A percentile compares a stretch with the other conserved stretches of the same genome.
Evolutionary conservation across 2,888 invertebrate species (phyloP).

Genomic region (Noctua pronuba): DNA sequence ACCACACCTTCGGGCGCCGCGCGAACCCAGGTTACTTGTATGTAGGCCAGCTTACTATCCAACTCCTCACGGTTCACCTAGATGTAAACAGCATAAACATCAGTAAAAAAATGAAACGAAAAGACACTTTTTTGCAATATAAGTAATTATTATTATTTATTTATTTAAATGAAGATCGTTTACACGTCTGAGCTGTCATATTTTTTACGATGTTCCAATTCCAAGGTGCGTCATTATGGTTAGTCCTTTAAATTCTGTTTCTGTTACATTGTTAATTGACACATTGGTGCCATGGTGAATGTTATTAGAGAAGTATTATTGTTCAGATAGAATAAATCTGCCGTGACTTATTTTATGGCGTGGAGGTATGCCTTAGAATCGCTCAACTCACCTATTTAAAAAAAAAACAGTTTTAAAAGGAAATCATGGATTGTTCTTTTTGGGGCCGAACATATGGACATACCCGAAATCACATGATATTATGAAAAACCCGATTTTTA

Average conservation of each 20-base stretch:
- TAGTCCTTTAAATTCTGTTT: constrained; percentile 26
- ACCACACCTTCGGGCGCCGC: constrained; percentile 97
- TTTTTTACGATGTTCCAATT: constrained; percentile 40
- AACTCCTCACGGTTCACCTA: constrained; percentile 94
- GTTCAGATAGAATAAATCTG: constrained; percentile 30
- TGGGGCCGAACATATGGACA: not conserved
- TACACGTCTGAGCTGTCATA: constrained; percentile 23
- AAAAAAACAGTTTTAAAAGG: constrained; percentile 10
- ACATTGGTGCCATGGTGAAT: constrained; percentile 52
- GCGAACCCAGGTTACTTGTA: constrained; percentile 98
- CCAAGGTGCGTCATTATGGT: constrained; percentile 28
- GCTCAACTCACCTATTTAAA: constrained; percentile 1
- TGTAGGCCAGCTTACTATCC: constrained; percentile 96
- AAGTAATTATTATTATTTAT: constrained; percentile 27
- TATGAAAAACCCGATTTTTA: not conserved
- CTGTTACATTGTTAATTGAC: constrained; percentile 43
- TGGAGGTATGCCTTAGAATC: constrained; percentile 8
- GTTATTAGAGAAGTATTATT: constrained; percentile 42
- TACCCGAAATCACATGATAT: not conserved
- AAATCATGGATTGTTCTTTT: not conserved
- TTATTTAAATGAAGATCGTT: constrained; percentile 28
- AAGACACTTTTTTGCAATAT: not conserved
- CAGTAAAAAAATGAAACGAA: constrained; percentile 27
- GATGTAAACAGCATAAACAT: constrained; percentile 21
- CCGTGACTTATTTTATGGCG: constrained; percentile 40